phyloP scores from a whole-genome alignment of 2,113 vertebrate genomes.

The Pomatorhinus ruficollis region DNA sequence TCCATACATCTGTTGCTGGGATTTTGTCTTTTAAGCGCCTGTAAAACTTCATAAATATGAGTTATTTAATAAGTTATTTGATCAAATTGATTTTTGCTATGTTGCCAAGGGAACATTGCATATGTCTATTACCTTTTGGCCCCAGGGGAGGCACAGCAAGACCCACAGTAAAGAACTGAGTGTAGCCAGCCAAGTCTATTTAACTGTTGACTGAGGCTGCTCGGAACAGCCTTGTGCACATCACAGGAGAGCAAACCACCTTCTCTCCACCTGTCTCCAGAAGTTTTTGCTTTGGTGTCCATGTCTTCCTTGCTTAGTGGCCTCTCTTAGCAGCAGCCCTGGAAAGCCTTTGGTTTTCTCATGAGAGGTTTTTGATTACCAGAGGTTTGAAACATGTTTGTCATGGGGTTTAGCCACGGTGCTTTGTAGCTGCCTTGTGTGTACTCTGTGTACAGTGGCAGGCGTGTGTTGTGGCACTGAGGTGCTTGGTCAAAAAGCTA shows the following conservation, averaged over 20 bases:
- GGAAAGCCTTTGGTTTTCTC: conserved; percentile 32
- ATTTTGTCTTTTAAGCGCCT: background rate
- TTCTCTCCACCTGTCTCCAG: background rate
- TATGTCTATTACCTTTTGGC: background rate
- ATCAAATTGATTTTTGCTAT: background rate
- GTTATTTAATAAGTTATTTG: background rate
- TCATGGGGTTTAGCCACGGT: background rate
- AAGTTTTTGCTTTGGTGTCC: background rate
- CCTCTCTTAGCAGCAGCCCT: background rate
- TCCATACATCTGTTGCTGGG: background rate
- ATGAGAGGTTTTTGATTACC: background rate
- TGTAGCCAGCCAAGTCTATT: background rate
- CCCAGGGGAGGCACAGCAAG: background rate
- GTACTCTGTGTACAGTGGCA: background rate
- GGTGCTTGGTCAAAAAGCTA: background rate
- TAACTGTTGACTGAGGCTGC: background rate
- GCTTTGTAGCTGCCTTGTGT: background rate
- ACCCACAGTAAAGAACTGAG: background rate
- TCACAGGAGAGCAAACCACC: background rate
- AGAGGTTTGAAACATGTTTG: background rate
- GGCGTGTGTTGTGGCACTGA: background rate
- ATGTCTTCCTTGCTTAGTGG: background rate
- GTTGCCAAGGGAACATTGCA: background rate
- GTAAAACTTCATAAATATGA: background rate
- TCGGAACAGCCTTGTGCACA: background rate